Evolutionary conservation across 2,797 vertebrate genomes (phyloP).

Genomic region (Microtus obscurus): DNA sequence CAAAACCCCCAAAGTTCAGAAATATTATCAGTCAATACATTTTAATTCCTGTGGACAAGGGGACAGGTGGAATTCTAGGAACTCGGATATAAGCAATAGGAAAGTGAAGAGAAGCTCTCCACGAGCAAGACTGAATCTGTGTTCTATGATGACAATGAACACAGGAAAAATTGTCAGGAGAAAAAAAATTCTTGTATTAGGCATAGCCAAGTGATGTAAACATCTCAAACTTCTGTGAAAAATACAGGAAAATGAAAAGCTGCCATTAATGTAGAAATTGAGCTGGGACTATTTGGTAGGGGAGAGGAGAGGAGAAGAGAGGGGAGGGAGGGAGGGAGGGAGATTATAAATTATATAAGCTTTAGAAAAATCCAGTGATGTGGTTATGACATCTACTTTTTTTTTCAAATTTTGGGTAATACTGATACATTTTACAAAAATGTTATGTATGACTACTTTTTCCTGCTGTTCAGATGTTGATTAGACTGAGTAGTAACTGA

Average conservation of each 20-base stretch:
- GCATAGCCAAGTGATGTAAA: background rate
- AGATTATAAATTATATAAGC: background rate
- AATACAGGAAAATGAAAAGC: background rate
- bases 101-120: fast-evolving
- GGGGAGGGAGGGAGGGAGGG: background rate
- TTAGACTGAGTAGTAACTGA: constrained; percentile 46
- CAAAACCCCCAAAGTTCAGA: background rate
- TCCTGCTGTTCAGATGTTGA: constrained; percentile 13
- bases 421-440: background rate
- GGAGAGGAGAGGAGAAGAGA: background rate
- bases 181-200: background rate
- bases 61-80: background rate
- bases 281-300: background rate
- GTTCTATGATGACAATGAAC: background rate
- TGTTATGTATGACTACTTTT: constrained; percentile 22
- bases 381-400: background rate
- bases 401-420: background rate
- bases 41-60: background rate
- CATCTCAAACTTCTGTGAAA: background rate
- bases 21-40: background rate
- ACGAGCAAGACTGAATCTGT: background rate
- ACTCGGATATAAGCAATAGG: background rate
- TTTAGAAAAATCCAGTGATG: constrained; percentile 1
- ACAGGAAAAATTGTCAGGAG: background rate
- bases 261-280: background rate